A percentile compares a stretch with the other conserved stretches of the same genome.
Conservation (phyloP, 2,113 vertebrate species). For the Eupsittula cactorum region DNA sequence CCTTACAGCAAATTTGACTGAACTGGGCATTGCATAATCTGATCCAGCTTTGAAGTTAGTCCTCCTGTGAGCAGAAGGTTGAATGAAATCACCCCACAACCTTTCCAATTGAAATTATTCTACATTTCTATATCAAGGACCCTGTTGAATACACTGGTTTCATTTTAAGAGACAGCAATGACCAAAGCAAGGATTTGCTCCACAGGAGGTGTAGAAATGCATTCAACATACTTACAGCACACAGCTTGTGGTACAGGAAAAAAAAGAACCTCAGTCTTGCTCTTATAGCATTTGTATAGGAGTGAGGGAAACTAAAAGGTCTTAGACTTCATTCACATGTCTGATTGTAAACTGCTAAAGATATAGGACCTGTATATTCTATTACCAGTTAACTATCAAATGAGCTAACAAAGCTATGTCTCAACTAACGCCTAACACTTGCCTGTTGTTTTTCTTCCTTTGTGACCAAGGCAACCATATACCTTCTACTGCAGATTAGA, state of each 20-base stretch:
- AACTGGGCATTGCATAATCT: background rate
- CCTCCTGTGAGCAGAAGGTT: background rate
- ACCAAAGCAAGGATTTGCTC: background rate
- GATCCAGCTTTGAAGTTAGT: background rate
- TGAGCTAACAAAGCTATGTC: background rate
- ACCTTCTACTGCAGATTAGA: background rate
- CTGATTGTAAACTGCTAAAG: background rate
- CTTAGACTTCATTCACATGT: background rate
- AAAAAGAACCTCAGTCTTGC: background rate
- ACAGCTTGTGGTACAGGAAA: background rate
- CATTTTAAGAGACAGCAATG: background rate
- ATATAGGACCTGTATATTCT: background rate
- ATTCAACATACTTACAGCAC: background rate
- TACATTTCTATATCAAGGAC: background rate
- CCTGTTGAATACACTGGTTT: background rate
- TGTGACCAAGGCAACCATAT: background rate
- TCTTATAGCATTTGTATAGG: background rate
- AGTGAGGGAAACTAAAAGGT: background rate
- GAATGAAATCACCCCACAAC: background rate
- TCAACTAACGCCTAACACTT: background rate
- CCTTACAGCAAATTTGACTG: background rate
- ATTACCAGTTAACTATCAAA: background rate
- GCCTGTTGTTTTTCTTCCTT: background rate
- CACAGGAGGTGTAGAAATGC: background rate
- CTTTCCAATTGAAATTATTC: background rate